phyloP scores from a whole-genome alignment of 2,888 invertebrate genomes.

The Apantesis nais region DNA sequence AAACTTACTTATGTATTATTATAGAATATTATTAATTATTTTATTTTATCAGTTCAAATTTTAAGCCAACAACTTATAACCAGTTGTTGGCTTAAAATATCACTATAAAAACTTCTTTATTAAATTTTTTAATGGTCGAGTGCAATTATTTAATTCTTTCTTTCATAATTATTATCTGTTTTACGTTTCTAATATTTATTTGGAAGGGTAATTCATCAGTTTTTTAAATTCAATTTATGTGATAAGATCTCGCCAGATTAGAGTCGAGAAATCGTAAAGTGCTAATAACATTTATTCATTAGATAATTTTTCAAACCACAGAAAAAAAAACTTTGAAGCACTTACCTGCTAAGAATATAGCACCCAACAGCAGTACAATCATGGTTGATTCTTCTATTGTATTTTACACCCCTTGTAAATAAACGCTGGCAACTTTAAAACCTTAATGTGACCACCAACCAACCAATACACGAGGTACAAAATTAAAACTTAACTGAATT shows the following conservation, averaged over 20 bases:
- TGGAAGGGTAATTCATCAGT: neutral
- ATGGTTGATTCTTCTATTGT: slow-evolving; percentile 21
- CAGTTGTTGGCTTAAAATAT: too few relatives aligned
- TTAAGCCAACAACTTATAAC: too few relatives aligned
- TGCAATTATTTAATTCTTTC: neutral
- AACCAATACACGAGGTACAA: neutral
- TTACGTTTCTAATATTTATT: neutral
- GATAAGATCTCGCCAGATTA: neutral
- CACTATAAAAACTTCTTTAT: too few relatives aligned
- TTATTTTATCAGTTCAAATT: too few relatives aligned
- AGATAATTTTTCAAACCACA: neutral
- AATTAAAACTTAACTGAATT: neutral
- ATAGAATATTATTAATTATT: too few relatives aligned
- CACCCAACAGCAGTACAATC: slow-evolving; percentile 39
- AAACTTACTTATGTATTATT: too few relatives aligned
- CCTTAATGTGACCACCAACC: neutral
- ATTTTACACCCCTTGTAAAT: neutral
- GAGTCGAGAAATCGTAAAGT: neutral
- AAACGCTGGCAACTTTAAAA: neutral
- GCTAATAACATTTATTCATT: neutral
- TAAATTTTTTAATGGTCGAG: too few relatives aligned
- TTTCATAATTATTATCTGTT: neutral
- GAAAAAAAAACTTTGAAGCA: slow-evolving; percentile 8
- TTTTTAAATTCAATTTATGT: neutral
- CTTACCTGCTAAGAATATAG: slow-evolving; percentile 45